Evolutionary conservation across 1,140 invertebrate genomes (phyloP).

Genomic region (Vollenhovia emeryi): DNA sequence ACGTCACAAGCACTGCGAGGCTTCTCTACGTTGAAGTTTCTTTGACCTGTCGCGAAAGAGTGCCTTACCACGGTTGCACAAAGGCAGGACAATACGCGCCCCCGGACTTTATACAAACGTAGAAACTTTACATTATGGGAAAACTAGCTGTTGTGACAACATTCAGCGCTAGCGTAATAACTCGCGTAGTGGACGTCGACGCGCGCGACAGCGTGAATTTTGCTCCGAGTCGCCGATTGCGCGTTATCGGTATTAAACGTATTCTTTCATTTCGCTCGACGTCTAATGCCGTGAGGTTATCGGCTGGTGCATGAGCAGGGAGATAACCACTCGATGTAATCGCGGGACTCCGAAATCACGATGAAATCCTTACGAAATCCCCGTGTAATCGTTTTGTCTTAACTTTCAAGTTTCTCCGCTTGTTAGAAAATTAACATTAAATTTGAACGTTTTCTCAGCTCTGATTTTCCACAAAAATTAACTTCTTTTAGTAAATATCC

Average conservation of each 20-base stretch:
- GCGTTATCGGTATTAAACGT: neutral
- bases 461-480: no score
- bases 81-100: slow-evolving; percentile 41
- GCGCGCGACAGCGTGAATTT: neutral
- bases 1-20: slow-evolving; percentile 40
- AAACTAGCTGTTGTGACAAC: slow-evolving; percentile 53
- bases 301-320: no score
- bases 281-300: neutral
- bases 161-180: slow-evolving; percentile 37
- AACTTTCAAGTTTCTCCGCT: no score
- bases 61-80: slow-evolving; percentile 22
- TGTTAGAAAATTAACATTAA: no score
- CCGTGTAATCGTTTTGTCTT: no score
- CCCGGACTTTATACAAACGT: slow-evolving; percentile 43
- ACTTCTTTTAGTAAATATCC: no score
- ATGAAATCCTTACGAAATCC: no score
- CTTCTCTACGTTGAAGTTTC: slow-evolving; percentile 48
- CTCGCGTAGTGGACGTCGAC: slow-evolving; percentile 14
- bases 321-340: no score
- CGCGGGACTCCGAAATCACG: no score
- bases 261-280: neutral
- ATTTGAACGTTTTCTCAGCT: no score
- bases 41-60: slow-evolving; percentile 55
- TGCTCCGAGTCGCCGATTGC: neutral
- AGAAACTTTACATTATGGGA: slow-evolving; percentile 46